Base-by-base conservation (phyloP, 2,888 invertebrate species). In the Polia nebulosa region DNA sequence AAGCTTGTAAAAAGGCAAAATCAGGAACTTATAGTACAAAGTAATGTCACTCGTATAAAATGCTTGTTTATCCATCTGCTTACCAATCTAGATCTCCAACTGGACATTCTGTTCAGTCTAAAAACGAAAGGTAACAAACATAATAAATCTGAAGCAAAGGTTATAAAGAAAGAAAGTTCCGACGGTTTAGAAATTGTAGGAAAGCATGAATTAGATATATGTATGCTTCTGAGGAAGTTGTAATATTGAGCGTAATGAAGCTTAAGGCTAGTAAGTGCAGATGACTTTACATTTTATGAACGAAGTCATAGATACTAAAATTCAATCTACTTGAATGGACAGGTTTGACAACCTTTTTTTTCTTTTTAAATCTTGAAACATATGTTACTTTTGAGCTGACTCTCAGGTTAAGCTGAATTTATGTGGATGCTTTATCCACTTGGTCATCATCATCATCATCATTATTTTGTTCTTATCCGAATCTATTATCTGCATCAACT, bases 191-290 rank as follows among this genome's bases (percentile, higher is more conserved):
- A 53, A 55, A 29, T 47, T 53, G 27, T 29, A 53, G 71, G 57
- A 70, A 76, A 53, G 2, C 39, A 58, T 71, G 63, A 62, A 74
- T 74, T 25, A 55, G 47, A 44, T 36, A 47, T 36, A 47, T 63
- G 22, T 71, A 63, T 71, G 45, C 29, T 47, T 20, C 34, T 44
- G 29, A 15, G 62, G 72, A 70, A 77, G 71, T 70, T 53, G 36
- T 70, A 70, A 57, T 36, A 52, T 39, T 59, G 25, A 32, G 13
- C 8, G 13, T 41, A 32, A 45, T 45, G n/a, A 70, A 57, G 15
- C 15, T 45, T 13, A 29, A 29, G 22, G n/a, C 9, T 45, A 29
- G n/a, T n/a, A 13, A 1, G n/a, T n/a, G 22, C 9, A 20, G 20
- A 17, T 7, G 6, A 9, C 20, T 44, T 27, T 55, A 20, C 32